Base-by-base conservation (phyloP, 92 coral and sea anemone genomes). In the Montipora capitata region DNA sequence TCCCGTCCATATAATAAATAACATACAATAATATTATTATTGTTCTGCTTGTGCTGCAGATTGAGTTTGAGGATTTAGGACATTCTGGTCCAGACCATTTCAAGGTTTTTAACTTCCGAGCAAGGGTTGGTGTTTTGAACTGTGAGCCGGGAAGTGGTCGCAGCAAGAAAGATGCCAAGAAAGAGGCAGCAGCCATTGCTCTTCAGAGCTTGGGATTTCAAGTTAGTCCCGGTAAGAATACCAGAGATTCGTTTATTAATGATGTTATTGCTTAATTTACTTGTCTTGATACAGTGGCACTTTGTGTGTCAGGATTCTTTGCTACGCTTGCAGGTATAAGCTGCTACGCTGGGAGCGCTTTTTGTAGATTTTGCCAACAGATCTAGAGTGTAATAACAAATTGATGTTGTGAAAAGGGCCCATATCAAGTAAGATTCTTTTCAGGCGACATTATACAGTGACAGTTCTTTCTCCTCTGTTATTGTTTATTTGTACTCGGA, bases 51-150 rank as follows among this genome's bases (percentile, higher is more conserved):
- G 3, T 3, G 41, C 35, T 18, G 2, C 68, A 96, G 99, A 92
- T 96, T 41, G 97, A 96, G 35, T 96, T 94, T 94, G 93, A 92
- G 78, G 97, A 96, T 63, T 79, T 92, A 51, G 93, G 92, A 6
- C 82, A 92, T 74, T 77, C 87, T 15, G 99, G 99, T 11, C 96
- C 96, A 52, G 99, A 96, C 59, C 99, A 96, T 80, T 82, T 82
- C 40, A 84, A 94, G 16, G 81, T 85, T 3, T 96, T 66, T 76
- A 56, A 68, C 63, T 79, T 69, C 81, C 77, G 89, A 44, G 96
- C 85, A 10, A 82, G 83, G 64, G 92, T 92, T 59, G 97, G 94
- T 15, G 96, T 88, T 39, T 71, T 54, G 65, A 41, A 27, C 20
- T 96, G 93, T 90, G 95, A 92, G 48, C n/a, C 82, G 76, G 99